Evolutionary conservation across 2,113 vertebrate genomes (phyloP).

Genomic region (Merops nubicus): DNA sequence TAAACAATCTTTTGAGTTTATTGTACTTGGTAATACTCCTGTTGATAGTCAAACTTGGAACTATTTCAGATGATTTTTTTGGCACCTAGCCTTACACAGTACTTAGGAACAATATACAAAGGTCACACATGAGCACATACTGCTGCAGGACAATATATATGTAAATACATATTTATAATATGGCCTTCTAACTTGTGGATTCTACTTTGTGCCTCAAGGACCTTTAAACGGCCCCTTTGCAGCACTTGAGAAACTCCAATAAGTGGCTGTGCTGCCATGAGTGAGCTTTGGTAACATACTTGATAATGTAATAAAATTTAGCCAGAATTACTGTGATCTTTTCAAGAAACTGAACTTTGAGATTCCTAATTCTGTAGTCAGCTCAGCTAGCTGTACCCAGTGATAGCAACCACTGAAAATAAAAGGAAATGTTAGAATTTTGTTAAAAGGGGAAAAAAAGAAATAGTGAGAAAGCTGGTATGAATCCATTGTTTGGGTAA

Average conservation of each 20-base stretch:
- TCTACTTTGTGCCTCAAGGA: not conserved
- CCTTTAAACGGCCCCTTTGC: not conserved
- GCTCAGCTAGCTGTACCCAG: not conserved
- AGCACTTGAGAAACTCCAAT: not conserved
- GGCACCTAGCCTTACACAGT: not conserved
- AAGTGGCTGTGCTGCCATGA: not conserved
- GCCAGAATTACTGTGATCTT: not conserved
- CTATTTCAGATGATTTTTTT: not conserved
- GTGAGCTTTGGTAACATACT: not conserved
- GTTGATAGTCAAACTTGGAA: not conserved
- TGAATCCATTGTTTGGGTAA: not conserved
- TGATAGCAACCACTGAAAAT: not conserved
- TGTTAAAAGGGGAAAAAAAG: not conserved
- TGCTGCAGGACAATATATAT: not conserved
- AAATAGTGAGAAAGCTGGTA: not conserved
- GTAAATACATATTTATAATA: not conserved
- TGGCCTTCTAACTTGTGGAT: not conserved
- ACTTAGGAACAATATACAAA: not conserved
- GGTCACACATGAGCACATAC: not conserved
- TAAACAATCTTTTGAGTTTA: not conserved
- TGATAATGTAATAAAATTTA: not conserved
- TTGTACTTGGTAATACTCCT: not conserved
- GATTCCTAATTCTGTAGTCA: not conserved
- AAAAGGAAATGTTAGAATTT: not conserved
- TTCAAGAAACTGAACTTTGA: not conserved